Percentiles rank a stretch among this genome's conserved stretches.
phyloP scores from a whole-genome alignment of 1,140 invertebrate genomes.

The Cydia pomonella region DNA sequence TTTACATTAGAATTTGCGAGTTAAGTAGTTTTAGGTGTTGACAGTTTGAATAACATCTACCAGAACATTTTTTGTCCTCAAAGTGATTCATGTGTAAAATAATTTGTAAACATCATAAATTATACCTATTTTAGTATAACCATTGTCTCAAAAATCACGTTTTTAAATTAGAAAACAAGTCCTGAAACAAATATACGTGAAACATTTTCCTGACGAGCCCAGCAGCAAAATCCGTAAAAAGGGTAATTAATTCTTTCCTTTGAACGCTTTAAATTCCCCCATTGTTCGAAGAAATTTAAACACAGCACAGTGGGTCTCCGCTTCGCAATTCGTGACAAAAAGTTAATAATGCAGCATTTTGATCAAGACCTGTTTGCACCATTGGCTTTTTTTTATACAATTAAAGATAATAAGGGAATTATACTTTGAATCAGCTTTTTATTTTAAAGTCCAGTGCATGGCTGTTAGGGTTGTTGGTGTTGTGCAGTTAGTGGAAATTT shows the following conservation, averaged over 20 bases:
- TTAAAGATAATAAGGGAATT: constrained; percentile 32
- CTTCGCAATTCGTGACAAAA: constrained; percentile 51
- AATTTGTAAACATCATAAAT: too few species aligned
- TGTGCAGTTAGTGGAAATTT: constrained; percentile 12
- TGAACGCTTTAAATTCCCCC: constrained; percentile 15
- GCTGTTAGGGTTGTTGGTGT: not conserved
- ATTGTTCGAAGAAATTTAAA: constrained; percentile 34
- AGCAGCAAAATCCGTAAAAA: constrained; percentile 7
- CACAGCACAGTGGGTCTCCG: constrained; percentile 39
- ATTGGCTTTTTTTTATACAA: constrained; percentile 28
- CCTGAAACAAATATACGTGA: not conserved
- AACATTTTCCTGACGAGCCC: constrained; percentile 13
- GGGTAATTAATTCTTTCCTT: constrained; percentile 31
- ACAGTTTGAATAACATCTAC: too few species aligned
- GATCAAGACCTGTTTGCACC: constrained; percentile 40
- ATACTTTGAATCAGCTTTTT: constrained; percentile 23
- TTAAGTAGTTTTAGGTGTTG: too few species aligned
- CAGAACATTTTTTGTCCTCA: too few species aligned
- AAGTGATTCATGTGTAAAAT: too few species aligned
- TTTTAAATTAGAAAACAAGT: not conserved
- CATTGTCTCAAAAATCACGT: too few species aligned
- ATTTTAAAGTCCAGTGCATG: constrained; percentile 14
- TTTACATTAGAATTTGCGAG: too few species aligned
- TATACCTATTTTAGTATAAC: too few species aligned
- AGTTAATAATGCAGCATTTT: constrained; percentile 42